Evolutionary conservation across 2,888 invertebrate species (phyloP), one percentile per base, ranked within the genome.

Genomic region (Ochropacha duplaris): DNA sequence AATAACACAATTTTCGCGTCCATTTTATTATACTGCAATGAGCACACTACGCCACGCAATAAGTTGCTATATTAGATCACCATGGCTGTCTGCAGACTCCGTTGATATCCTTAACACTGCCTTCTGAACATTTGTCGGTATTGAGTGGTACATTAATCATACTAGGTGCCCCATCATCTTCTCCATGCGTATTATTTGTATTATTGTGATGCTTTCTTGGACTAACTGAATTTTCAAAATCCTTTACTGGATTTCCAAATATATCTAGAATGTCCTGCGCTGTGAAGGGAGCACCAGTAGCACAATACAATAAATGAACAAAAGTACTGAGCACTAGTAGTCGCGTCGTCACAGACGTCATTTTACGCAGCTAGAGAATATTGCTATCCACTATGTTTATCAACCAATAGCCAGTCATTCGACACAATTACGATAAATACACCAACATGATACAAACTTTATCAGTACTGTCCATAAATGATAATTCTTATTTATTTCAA

Each of bases 81-180:
- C 82, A 90, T 72, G 83, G 84, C 54, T 76, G 76, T 75, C 90
- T 84, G 64, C 90, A 90, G 59, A 84, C 78, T 66, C 90, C 89
- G 68, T 83, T 79, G 44, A 67, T 60, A 67, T 90, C 89, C 74
- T 74, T 84, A 39, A 74, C 60, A 19, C 71, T 62, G 49, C 81
- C 83, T 56, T 62, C 52, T 54, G 66, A 57, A 68, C 87, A 90
- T 49, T 57, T 65, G 22, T 70, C 71, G 9, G 64, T 63, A 64
- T 90, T 90, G 22, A 66, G 66, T n/a, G 90, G 91, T 14, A 80
- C 88, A 12, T 84, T 82, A 59, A 92, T 91, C 87, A 90, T 88
- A 61, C 44, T 50, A 62, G 54, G 9, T 55, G 66, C 28, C 58
- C 49, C 50, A 56, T 68, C 6, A 49, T 68, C 36, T 54, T 67